Percentiles rank a stretch among this genome's conserved stretches.
phyloP scores from a whole-genome alignment of 2,113 vertebrate genomes.

The Brachionichthys hirsutus region DNA sequence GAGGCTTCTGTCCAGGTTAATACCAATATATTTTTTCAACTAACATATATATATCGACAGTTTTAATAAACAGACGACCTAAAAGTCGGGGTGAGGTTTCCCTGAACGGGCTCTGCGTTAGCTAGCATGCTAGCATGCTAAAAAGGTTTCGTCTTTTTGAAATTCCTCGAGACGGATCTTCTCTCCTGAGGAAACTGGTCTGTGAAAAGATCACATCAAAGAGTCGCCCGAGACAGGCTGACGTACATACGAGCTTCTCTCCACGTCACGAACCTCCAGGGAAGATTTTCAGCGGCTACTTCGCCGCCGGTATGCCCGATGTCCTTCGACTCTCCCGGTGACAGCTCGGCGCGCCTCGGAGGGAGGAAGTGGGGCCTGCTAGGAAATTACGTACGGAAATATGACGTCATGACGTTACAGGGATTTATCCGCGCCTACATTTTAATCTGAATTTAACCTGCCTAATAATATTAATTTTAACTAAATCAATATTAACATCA shows the following conservation, averaged over 20 bases:
- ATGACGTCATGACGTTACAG: conserved; percentile 46
- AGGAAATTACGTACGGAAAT: neutral
- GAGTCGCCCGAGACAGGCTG: fast-evolving
- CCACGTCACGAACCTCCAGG: conserved; percentile 45
- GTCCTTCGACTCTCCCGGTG: conserved; percentile 68
- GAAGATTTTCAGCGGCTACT: conserved; percentile 20
- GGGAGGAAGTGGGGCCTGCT: conserved; percentile 19
- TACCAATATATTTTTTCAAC: fast-evolving
- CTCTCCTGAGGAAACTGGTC: neutral
- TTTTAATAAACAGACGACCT: neutral
- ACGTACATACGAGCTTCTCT: fast-evolving
- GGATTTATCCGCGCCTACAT: too few relatives aligned
- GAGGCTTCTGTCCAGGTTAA: neutral
- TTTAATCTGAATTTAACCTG: too few relatives aligned
- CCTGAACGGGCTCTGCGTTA: neutral
- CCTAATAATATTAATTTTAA: too few relatives aligned
- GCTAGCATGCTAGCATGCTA: conserved; percentile 56
- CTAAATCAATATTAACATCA: too few relatives aligned
- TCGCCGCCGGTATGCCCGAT: conserved; percentile 40
- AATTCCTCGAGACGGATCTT: neutral
- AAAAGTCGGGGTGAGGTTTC: neutral
- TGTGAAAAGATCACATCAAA: fast-evolving
- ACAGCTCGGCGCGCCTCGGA: conserved; percentile 41
- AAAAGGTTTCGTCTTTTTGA: conserved; percentile 10
- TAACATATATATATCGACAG: neutral